Base-by-base conservation (phyloP, 2,888 invertebrate species). In the Microplitis deprimator region DNA sequence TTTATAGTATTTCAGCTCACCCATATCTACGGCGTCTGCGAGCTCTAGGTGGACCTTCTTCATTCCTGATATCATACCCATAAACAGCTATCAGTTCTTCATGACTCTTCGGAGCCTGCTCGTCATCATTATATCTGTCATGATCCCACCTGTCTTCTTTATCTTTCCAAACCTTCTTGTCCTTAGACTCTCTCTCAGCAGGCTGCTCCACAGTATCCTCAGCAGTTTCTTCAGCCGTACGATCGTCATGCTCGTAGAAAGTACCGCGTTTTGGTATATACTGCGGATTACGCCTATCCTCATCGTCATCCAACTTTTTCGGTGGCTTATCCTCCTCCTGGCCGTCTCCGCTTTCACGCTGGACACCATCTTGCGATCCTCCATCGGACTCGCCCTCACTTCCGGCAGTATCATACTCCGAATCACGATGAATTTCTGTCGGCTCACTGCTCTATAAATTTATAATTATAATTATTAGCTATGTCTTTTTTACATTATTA, bases 181-280 rank as follows among this genome's bases (percentile, higher is more conserved):
- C 89, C 79, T 88, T 90, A 70, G 80, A 84, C 80, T 89, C 89
- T 74, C 89, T 82, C 72, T 89, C 88, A 39, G 80, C 84, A n/a
- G 80, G 85, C 0, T 84, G 80, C 78, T 88, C 89, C 4, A 81
- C 79, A 3, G 83, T 80, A 70, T 75, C 83, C 69, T 89, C 87
- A 6, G 85, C 80, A 0, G 84, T 83, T 81, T 93, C 93, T 69
- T 94, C 95, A 20, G 94, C 94, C 5, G 96, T 96, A 80, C 97
- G 92, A 86, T 97, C 97, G 87, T 98, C 98, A 86, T 98, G 98
- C 84, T 98, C 98, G 86, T 98, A 98, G 90, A 98, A 98, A 0
- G 96, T 96, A 0, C 98, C 98, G 82, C 95, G 93, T 89, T 98
- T 97, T 0, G 98, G 98, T 83, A 98, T 98, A 90, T 98, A 98